Evolutionary conservation across 37 sponge, comb jelly and placozoan species (phyloP).

Genomic region (Tethya wilhelma): DNA sequence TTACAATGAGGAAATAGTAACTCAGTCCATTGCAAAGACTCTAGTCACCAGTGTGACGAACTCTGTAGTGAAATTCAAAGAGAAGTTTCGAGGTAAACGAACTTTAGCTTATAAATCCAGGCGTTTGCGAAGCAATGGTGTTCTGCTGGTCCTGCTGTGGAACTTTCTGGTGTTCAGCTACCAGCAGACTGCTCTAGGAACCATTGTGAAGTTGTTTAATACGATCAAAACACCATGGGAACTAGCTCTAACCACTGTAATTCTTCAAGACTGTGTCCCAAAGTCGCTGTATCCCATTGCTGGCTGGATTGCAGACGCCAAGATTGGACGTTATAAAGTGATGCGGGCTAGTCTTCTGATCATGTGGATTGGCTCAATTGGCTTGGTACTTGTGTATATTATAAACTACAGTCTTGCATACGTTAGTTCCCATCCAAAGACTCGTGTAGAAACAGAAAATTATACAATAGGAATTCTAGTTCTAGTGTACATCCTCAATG

Average conservation of each 20-base stretch:
- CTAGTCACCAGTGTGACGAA: neutral
- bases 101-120: neutral
- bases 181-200: conserved; percentile 20
- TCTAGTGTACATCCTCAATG: conserved; percentile 28
- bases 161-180: conserved; percentile 55
- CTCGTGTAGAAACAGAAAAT: no score
- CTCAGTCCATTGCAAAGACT: neutral
- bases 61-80: neutral
- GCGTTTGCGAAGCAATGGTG: neutral
- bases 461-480: neutral
- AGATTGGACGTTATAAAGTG: conserved; percentile 54
- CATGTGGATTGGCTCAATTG: conserved; percentile 26
- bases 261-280: conserved; percentile 1
- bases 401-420: neutral
- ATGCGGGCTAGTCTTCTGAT: conserved; percentile 34
- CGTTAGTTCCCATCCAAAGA: neutral
- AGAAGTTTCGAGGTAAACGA: neutral
- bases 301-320: conserved; percentile 66
- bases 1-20: no score
- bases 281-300: conserved; percentile 42
- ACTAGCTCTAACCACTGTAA: neutral
- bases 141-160: conserved; percentile 31
- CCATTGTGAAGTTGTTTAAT: neutral
- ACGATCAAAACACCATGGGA: conserved; percentile 1
- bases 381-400: neutral